Base-by-base conservation (phyloP, 92 coral and sea anemone genomes). In the Palythoa caribaeorum region DNA sequence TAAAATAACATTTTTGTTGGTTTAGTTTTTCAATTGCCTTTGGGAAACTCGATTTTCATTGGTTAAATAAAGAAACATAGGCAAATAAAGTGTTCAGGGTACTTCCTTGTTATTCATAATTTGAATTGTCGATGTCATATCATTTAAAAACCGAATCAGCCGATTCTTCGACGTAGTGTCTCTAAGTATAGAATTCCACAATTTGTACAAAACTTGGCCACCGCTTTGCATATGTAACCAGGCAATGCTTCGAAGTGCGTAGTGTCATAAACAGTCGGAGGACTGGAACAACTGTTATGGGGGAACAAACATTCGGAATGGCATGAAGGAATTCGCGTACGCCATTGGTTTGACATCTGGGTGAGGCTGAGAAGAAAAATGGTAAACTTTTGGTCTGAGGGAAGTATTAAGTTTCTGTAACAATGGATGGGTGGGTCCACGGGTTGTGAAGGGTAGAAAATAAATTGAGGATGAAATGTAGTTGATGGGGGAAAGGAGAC, bases 311-410 rank as follows among this genome's bases (percentile, higher is more conserved):
- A 95, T 91, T 3, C 70, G 68, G 16, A 60, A 16, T 73, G 98
- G 92, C 98, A 97, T 95, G 84, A 97, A 66, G 3, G 98, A 95
- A 84, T 94, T 97, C 52, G 99, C 96, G 69, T 97, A 97, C 19
- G 99, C 98, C 99, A 97, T 95, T 3, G 99, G 99, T 88, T 94
- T 94, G 19, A 97, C 97, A 77, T 97, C 98, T 6, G 99, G 99
- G 81, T 97, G 99, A 37, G 99, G 99, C 99, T 97, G 88, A 17
- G 57, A 83, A 50, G 11, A 35, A 17, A 72, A 85, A 28, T 50
- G 37, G 38, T 2, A 81, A 39, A 40, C 7, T 9, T n/a, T 21
- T 2, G 59, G n/a, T n/a, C n/a, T 80, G 6, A 80, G 66, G 17
- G 16, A 15, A 59, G 12, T 59, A 59, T 44, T 5, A 4, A 4